Evolutionary conservation across 2,888 invertebrate species (phyloP), one percentile per base, ranked within the genome.

Genomic region (Artemia sinica): DNA sequence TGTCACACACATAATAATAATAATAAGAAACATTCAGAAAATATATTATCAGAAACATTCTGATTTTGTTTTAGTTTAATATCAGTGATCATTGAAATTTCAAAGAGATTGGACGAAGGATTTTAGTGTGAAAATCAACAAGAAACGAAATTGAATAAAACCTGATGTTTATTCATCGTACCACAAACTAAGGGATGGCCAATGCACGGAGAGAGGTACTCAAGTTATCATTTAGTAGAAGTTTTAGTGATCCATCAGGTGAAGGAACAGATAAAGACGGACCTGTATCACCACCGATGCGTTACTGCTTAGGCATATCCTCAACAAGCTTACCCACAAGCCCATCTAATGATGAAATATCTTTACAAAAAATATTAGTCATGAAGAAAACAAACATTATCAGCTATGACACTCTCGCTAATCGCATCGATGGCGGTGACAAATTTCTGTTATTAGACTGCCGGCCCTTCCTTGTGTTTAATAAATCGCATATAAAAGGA

Each of bases 401-500:
- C 70, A 80, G 80, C 70, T 76, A 81, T 8, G 82, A 81, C 73
- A 81, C 79, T 65, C 77, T 84, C 67, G 82, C 80, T 13, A 74
- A 77, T 14, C 79, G 80, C 72, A 70, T 74, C 66, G 71, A 70
- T 13, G 69, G 70, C 11, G 68, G 69, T 58, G 28, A 63, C 8
- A 50, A 49, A 68, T 80, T 80, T 73, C 78, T 85, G 18, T 76
- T 85, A 9, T 76, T 86, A 68, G 86, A 86, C 76, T 85, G 85
- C 76, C 81, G 86, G 66, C 83, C 86, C 2, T 86, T 86, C 76
- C 82, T 86, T 72, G 82, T 84, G 70, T 86, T 84, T 79, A 86
- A 86, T 76, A 80, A 83, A 72, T 83, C 83, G 75, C 87, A 87
- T 77, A 83, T 87, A 72, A 79, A 81, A 70, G 85, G 85, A 58